These are phyloP conservation scores for Orientallactaga bullata DNA, from an alignment of 2,113 vertebrate species.

Conservation along the genomic window DNA sequence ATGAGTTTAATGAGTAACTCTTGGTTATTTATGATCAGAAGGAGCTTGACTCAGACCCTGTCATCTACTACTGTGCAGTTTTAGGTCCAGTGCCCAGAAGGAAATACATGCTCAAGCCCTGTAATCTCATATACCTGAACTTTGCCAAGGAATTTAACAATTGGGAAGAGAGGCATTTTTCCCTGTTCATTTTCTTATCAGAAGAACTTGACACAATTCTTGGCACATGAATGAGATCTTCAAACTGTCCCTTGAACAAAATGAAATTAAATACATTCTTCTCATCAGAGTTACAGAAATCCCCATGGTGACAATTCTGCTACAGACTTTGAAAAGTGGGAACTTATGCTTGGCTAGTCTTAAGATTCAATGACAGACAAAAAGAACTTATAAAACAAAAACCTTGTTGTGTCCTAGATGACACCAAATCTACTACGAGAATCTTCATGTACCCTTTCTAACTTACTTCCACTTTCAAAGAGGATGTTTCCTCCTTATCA, in stretches of 20 bases:
- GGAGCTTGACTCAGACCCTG: not conserved
- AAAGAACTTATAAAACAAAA: not conserved
- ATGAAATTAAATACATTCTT: not conserved
- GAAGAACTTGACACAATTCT: not conserved
- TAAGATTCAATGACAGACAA: not conserved
- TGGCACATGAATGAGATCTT: not conserved
- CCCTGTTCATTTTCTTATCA: not conserved
- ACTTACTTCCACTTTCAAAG: too few species aligned
- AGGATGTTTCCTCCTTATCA: not conserved
- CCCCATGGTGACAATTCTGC: not conserved
- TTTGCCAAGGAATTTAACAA: not conserved
- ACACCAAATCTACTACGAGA: not conserved
- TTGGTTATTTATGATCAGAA: constrained; percentile 20
- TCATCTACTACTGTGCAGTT: not conserved
- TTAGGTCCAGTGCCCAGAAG: not conserved
- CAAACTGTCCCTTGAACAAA: constrained; percentile 3
- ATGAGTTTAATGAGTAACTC: not conserved
- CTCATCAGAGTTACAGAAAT: not conserved
- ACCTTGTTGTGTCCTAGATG: too few species aligned
- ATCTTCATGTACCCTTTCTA: not conserved
- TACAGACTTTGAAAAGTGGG: not conserved
- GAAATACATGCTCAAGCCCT: not conserved
- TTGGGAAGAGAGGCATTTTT: not conserved
- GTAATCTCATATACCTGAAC: not conserved
- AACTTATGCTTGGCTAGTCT: not conserved